Evolutionary conservation across 2,113 vertebrate species (phyloP).

Genomic region (Callionymus lyra): DNA sequence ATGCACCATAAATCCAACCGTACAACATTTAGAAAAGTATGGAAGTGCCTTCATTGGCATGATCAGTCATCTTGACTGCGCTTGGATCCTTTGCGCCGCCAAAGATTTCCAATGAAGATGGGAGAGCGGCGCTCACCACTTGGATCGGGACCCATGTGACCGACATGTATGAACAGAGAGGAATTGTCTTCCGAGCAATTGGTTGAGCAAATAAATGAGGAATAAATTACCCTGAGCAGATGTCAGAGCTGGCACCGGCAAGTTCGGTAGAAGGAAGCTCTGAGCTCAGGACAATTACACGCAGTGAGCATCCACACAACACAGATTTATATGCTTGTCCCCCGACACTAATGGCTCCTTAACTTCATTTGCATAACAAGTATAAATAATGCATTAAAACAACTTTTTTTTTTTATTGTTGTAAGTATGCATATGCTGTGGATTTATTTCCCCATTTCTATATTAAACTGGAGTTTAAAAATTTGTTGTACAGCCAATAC

Average conservation of each 20-base stretch:
- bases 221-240: constrained; percentile 46
- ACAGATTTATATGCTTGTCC: constrained; percentile 30
- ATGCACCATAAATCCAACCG: neutral
- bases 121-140: constrained; percentile 13
- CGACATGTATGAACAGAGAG: constrained; percentile 48
- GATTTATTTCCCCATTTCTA: no score
- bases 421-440: no score
- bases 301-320: constrained; percentile 19
- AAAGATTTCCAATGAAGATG: constrained; percentile 34
- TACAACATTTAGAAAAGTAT: constrained; percentile 5
- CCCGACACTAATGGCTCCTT: constrained; percentile 14
- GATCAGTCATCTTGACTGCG: constrained; percentile 21
- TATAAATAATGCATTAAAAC: constrained; percentile 20
- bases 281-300: constrained; percentile 33
- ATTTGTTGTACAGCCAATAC: no score
- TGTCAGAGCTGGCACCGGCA: constrained; percentile 32
- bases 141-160: constrained; percentile 51
- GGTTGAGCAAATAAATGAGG: constrained; percentile 53
- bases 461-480: constrained; percentile 23
- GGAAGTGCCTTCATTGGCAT: constrained; percentile 26
- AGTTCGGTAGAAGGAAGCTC: constrained; percentile 16
- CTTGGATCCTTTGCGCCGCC: constrained; percentile 30
- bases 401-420: neutral
- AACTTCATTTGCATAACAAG: constrained; percentile 20
- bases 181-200: constrained; percentile 57